Evolutionary conservation across 92 coral and sea anemone genomes (phyloP).

Genomic region (Zoanthus gigantus): DNA sequence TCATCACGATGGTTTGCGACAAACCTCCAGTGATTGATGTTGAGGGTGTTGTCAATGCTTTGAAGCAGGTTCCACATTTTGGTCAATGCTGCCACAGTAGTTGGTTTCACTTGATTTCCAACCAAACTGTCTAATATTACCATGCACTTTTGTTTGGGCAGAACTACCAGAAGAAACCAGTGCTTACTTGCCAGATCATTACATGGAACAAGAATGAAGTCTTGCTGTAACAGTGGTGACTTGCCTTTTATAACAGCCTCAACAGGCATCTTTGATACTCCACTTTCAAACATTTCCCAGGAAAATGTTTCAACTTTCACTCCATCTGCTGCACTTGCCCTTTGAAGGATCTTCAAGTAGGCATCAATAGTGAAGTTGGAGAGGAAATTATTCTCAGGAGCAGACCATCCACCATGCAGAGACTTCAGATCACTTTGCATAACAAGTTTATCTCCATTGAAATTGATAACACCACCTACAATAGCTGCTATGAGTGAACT

Average conservation of each 20-base stretch:
- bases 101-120: constrained; percentile 17
- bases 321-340: constrained; percentile 17
- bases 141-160: constrained; percentile 13
- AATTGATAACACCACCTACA: constrained; percentile 23
- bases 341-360: constrained; percentile 34
- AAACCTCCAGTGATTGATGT: constrained; percentile 19
- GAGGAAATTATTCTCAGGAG: constrained; percentile 14
- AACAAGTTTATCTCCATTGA: constrained; percentile 18
- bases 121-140: constrained; percentile 22
- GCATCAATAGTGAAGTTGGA: constrained; percentile 41
- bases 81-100: neutral
- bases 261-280: constrained; percentile 7
- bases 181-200: neutral
- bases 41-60: constrained; percentile 17
- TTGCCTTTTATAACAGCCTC: constrained; percentile 1
- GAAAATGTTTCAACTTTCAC: constrained; percentile 38
- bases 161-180: constrained; percentile 36
- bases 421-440: constrained; percentile 26
- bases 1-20: constrained; percentile 16
- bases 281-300: constrained; percentile 35
- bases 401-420: constrained; percentile 20
- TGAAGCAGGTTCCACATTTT: constrained; percentile 29
- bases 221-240: constrained; percentile 19
- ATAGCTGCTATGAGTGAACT: constrained; percentile 32
- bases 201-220: constrained; percentile 7